These are phyloP conservation scores for Epirrita christyi DNA, from an alignment of 2,888 invertebrate species.

Conservation along the genomic window DNA sequence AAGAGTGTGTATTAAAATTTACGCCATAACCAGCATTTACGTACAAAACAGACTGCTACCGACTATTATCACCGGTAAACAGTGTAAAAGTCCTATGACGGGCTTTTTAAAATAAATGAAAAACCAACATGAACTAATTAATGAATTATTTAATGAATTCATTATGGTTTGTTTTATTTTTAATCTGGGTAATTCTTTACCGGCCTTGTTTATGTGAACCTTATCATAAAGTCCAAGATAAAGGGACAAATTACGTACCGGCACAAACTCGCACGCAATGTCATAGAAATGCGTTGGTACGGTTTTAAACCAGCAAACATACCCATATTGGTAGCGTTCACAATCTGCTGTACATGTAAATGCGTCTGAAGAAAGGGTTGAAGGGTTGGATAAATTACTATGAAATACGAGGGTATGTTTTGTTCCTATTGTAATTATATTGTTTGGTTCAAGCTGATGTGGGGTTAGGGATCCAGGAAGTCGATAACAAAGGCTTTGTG, in stretches of 20 bases:
- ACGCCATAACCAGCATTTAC: constrained; percentile 38
- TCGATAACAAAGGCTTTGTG: constrained; percentile 35
- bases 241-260: too few relatives aligned
- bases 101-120: too few relatives aligned
- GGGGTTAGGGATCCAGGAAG: constrained; percentile 48
- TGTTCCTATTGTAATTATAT: constrained; percentile 59
- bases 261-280: too few relatives aligned
- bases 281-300: too few relatives aligned
- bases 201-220: too few relatives aligned
- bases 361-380: constrained; percentile 42
- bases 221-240: too few relatives aligned
- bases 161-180: too few relatives aligned
- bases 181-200: too few relatives aligned
- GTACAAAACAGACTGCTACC: background rate
- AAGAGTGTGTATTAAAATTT: constrained; percentile 61
- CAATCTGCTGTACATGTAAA: constrained; percentile 1
- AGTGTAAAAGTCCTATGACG: too few relatives aligned
- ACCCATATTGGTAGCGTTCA: background rate
- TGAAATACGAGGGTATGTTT: constrained; percentile 48
- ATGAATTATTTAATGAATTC: too few relatives aligned
- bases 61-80: too few relatives aligned
- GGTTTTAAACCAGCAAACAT: background rate
- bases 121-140: too few relatives aligned
- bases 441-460: constrained; percentile 49
- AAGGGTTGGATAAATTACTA: constrained; percentile 57